Conservation (phyloP, 2,797 vertebrate genomes). For the Microcaecilia unicolor region DNA sequence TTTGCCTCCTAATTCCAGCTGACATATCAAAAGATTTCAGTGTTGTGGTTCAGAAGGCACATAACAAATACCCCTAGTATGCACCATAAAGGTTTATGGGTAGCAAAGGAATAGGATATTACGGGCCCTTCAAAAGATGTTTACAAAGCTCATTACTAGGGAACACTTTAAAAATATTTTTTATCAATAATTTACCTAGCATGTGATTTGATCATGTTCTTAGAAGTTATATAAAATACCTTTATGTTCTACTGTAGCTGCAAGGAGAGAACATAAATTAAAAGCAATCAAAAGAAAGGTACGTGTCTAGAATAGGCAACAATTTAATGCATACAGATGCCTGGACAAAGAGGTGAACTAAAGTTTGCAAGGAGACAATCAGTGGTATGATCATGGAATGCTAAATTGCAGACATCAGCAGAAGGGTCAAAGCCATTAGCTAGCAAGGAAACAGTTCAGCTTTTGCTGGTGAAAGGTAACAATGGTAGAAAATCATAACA, state of each 20-base stretch:
- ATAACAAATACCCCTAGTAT: not conserved
- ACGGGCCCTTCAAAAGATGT: too few relatives aligned
- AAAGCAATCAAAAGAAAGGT: not conserved
- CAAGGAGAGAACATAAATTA: not conserved
- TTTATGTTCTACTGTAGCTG: not conserved
- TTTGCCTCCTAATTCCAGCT: not conserved
- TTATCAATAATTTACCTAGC: too few relatives aligned
- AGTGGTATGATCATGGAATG: not conserved
- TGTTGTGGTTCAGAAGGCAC: not conserved
- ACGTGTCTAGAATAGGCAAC: not conserved
- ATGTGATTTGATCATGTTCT: not conserved
- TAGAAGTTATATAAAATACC: not conserved
- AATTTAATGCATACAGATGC: not conserved
- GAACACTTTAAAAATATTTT: too few relatives aligned
- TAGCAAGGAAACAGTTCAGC: too few relatives aligned
- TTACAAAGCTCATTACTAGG: too few relatives aligned
- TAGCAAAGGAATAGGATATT: too few relatives aligned
- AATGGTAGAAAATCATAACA: too few relatives aligned
- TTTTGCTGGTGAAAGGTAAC: too few relatives aligned
- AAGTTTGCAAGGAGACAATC: not conserved
- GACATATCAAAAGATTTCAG: not conserved
- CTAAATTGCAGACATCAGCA: not conserved
- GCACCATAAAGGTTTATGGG: too few relatives aligned
- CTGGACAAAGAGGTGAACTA: not conserved
- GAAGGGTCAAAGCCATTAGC: not conserved